These are phyloP conservation scores for Dipodomys merriami DNA, from an alignment of 2,113 vertebrate genomes.

Conservation along the genomic window DNA sequence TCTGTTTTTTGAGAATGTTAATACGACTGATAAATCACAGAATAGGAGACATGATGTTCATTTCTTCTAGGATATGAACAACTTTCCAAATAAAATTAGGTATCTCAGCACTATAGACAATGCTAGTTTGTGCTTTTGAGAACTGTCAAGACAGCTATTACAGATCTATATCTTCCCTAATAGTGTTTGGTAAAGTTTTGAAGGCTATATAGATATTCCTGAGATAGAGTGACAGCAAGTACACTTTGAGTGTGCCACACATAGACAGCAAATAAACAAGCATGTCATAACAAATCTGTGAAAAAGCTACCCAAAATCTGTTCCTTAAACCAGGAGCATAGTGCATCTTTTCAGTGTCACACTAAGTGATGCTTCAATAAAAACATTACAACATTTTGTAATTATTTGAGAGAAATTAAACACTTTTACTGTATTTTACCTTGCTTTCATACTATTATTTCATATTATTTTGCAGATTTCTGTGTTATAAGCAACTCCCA, in stretches of 20 bases:
- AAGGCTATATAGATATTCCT: neutral
- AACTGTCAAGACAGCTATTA: neutral
- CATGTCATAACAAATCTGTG: neutral
- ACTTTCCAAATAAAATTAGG: neutral
- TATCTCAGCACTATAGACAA: neutral
- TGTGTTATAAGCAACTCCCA: neutral
- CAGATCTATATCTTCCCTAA: neutral
- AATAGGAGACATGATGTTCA: neutral
- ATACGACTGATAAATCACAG: neutral
- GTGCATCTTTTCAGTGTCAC: neutral
- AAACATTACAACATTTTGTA: neutral
- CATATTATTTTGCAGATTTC: neutral
- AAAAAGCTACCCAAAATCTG: constrained; percentile 22
- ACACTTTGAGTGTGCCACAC: neutral
- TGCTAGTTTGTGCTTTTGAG: neutral
- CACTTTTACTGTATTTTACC: neutral
- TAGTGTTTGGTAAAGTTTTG: constrained; percentile 22
- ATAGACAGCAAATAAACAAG: neutral
- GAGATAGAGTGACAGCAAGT: neutral
- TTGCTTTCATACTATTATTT: neutral
- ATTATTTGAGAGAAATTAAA: too few relatives aligned
- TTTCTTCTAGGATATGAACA: neutral
- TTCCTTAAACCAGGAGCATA: neutral
- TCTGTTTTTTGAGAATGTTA: constrained; percentile 17
- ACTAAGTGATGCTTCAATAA: neutral